phyloP scores from a whole-genome alignment of 2,888 invertebrate genomes.

The Microctonus brassicae region DNA sequence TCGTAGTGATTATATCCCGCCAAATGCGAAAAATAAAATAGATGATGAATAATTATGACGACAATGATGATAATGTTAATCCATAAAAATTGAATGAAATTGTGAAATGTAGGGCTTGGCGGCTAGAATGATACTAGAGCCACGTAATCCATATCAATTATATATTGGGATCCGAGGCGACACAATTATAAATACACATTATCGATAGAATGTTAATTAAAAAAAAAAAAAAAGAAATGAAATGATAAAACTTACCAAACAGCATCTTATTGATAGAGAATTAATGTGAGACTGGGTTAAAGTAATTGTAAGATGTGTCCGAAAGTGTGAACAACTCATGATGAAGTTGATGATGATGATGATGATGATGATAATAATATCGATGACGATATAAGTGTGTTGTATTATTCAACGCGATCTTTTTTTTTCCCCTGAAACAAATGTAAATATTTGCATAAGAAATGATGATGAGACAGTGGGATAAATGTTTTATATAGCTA shows the following conservation, averaged over 20 bases:
- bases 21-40: constrained; percentile 42
- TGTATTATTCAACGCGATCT: constrained; percentile 50
- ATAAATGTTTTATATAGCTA: constrained; percentile 64
- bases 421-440: constrained; percentile 46
- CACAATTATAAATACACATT: constrained; percentile 25
- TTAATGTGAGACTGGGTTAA: constrained; percentile 38
- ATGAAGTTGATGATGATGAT: constrained; percentile 41
- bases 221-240: constrained; percentile 13
- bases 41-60: constrained; percentile 14
- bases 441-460: constrained; percentile 62
- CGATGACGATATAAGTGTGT: constrained; percentile 32
- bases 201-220: constrained; percentile 26
- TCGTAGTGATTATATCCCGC: constrained; percentile 50
- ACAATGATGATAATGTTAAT: background rate
- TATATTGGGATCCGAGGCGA: constrained; percentile 47
- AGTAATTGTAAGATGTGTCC: constrained; percentile 45
- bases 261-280: constrained; percentile 23
- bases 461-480: constrained; percentile 47
- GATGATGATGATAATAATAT: constrained; percentile 8
- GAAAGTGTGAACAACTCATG: constrained; percentile 45
- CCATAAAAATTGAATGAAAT: constrained; percentile 20
- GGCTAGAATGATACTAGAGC: constrained; percentile 47
- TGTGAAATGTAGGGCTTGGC: constrained; percentile 36
- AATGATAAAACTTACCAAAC: constrained; percentile 19
- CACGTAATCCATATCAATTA: constrained; percentile 61